phyloP scores from a whole-genome alignment of 2,113 vertebrate genomes.

The Tragelaphus strepsiceros region DNA sequence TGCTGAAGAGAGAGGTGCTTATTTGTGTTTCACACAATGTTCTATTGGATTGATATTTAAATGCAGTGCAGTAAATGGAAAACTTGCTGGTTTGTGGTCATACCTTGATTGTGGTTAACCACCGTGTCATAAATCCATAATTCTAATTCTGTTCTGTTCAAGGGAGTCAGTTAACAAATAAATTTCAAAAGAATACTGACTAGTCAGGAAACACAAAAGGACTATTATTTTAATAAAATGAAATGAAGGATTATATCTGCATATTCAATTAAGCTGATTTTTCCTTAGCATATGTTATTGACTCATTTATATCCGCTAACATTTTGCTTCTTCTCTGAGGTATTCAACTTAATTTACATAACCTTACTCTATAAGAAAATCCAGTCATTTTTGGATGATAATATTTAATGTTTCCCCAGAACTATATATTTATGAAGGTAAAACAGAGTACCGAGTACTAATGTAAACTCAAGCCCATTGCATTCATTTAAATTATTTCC shows the following conservation, averaged over 20 bases:
- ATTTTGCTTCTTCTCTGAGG: not conserved
- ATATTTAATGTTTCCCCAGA: not conserved
- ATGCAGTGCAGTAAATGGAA: not conserved
- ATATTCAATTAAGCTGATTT: not conserved
- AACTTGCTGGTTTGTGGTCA: not conserved
- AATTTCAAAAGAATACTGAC: not conserved
- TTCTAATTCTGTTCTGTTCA: not conserved
- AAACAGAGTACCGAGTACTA: not conserved
- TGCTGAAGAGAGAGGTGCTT: not conserved
- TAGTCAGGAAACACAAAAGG: not conserved
- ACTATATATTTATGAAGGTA: not conserved
- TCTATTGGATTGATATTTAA: slow-evolving; percentile 50
- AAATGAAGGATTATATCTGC: not conserved
- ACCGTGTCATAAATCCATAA: slow-evolving; percentile 6
- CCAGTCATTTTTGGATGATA: not conserved
- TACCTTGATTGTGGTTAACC: not conserved
- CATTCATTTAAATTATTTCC: not conserved
- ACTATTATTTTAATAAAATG: not conserved
- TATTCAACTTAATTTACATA: not conserved
- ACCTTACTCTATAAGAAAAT: not conserved
- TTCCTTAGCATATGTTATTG: not conserved
- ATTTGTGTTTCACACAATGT: slow-evolving; percentile 23
- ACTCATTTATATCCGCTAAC: not conserved
- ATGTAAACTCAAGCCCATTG: not conserved
- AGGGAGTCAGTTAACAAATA: not conserved